A percentile compares a stretch with the other conserved stretches of the same genome.
These are phyloP conservation scores for Regulus satrapa DNA, from an alignment of 2,113 vertebrate species.

Conservation along the genomic window DNA sequence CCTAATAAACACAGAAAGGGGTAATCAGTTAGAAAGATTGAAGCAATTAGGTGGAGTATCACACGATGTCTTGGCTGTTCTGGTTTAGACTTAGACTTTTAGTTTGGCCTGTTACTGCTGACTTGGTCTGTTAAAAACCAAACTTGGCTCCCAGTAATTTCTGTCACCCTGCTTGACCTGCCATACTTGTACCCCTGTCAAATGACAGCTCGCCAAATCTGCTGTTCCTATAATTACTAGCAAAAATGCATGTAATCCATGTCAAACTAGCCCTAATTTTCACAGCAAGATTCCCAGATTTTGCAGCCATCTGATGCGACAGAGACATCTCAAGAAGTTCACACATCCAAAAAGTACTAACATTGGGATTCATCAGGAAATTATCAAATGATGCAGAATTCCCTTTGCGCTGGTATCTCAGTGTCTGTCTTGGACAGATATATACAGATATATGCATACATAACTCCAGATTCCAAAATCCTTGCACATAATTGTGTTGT, in stretches of 20 bases:
- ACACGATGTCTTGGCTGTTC: background rate
- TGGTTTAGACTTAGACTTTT: background rate
- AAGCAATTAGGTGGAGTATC: background rate
- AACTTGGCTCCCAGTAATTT: background rate
- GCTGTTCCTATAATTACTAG: background rate
- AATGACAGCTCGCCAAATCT: background rate
- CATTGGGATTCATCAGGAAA: background rate
- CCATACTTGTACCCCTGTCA: background rate
- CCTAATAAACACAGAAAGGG: background rate
- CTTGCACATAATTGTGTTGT: background rate
- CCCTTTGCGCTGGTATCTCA: background rate
- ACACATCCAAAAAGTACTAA: background rate
- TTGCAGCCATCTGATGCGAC: background rate
- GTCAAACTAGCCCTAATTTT: background rate
- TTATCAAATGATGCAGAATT: background rate
- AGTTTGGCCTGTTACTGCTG: background rate
- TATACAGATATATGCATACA: background rate
- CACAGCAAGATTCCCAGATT: background rate
- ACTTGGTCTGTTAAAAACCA: background rate
- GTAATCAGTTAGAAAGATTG: background rate
- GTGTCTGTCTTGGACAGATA: background rate
- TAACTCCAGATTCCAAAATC: background rate
- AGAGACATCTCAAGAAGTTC: background rate
- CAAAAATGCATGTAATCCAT: background rate
- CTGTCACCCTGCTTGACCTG: conserved; percentile 1